phyloP scores from a whole-genome alignment of 2,113 vertebrate genomes.

The Tinamus guttatus region DNA sequence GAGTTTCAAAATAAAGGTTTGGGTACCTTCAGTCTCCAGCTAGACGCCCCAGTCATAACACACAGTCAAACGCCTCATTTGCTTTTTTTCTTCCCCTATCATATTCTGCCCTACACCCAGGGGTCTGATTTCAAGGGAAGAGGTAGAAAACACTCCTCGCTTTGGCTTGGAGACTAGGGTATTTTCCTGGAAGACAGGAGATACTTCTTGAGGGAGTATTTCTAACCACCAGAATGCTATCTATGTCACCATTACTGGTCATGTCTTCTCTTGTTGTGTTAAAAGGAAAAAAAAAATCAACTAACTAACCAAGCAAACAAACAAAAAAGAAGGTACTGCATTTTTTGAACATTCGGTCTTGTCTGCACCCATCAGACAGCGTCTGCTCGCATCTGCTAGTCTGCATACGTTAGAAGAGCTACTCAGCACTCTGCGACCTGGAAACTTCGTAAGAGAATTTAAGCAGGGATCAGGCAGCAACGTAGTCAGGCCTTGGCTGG shows the following conservation, averaged over 20 bases:
- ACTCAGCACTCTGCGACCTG: not conserved
- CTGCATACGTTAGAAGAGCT: not conserved
- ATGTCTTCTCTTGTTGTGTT: too few relatives aligned
- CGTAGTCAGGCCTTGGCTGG: accelerated
- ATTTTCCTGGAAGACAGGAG: too few relatives aligned
- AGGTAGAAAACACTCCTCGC: too few relatives aligned
- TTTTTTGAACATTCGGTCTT: accelerated
- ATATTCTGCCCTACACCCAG: not conserved
- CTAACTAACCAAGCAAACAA: too few relatives aligned
- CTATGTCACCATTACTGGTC: too few relatives aligned
- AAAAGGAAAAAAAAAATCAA: too few relatives aligned
- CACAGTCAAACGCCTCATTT: not conserved
- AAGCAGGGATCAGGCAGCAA: accelerated
- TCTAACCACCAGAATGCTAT: too few relatives aligned
- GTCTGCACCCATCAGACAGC: accelerated
- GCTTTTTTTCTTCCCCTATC: not conserved
- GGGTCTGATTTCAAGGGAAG: too few relatives aligned
- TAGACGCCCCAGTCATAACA: accelerated
- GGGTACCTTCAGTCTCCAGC: not conserved
- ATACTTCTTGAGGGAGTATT: too few relatives aligned
- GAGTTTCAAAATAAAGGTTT: not conserved
- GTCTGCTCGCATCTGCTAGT: not conserved
- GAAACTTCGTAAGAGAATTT: not conserved
- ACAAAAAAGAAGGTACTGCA: not conserved
- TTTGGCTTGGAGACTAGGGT: too few relatives aligned